A percentile compares a stretch with the other conserved stretches of the same genome.
Evolutionary conservation across 2,888 invertebrate genomes (phyloP).

Genomic region (Lasioglossum oenotherae): DNA sequence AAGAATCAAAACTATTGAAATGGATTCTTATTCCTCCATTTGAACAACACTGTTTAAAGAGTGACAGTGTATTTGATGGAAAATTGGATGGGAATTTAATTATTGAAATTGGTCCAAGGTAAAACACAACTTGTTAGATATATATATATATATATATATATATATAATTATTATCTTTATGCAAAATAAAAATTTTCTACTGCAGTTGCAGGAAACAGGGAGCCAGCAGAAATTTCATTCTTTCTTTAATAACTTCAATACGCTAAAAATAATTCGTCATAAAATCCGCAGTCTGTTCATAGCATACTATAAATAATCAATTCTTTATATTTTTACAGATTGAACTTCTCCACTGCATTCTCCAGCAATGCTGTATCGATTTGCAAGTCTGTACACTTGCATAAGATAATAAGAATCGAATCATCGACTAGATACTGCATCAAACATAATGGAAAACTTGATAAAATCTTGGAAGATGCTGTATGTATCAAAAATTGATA

Average conservation of each 20-base stretch:
- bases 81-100: constrained; percentile 83
- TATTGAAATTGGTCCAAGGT: constrained; percentile 96
- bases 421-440: constrained; percentile 90
- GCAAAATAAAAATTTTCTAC: not conserved
- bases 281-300: not conserved
- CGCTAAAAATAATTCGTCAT: too few relatives aligned
- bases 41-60: constrained; percentile 86
- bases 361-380: constrained; percentile 98
- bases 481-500: constrained; percentile 65
- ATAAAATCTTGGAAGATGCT: constrained; percentile 78
- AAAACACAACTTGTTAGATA: constrained; percentile 59
- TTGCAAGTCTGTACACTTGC: constrained; percentile 93
- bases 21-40: constrained; percentile 93
- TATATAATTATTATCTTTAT: not conserved
- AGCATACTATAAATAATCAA: constrained; percentile 8
- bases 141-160: constrained; percentile 18
- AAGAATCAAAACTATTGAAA: constrained; percentile 88
- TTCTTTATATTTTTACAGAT: constrained; percentile 85
- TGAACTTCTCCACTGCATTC: constrained; percentile 97
- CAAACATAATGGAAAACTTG: constrained; percentile 56
- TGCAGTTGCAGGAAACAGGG: too few relatives aligned
- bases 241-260: too few relatives aligned
- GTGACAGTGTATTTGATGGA: constrained; percentile 85
- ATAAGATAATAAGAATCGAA: constrained; percentile 92
- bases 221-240: not conserved